These are phyloP conservation scores for Drosophila melanosoma DNA, from an alignment of 2,888 invertebrate genomes.

Conservation along the genomic window DNA sequence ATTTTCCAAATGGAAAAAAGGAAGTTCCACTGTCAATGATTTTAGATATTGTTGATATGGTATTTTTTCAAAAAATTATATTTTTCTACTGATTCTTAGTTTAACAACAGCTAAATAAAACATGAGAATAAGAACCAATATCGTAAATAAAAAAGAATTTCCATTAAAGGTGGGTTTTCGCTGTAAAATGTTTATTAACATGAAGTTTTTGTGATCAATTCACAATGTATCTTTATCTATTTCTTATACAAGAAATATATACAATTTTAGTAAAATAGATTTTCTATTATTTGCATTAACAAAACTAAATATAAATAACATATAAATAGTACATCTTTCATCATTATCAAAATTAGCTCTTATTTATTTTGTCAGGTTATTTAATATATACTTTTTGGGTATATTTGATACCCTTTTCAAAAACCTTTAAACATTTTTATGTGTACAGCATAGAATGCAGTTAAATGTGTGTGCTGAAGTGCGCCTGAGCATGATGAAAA, in stretches of 20 bases:
- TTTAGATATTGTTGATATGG: no score
- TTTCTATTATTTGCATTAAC: not conserved
- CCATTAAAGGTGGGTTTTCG: no score
- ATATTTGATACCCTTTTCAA: conserved; percentile 7
- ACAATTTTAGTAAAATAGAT: not conserved
- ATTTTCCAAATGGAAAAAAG: no score
- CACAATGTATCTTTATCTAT: not conserved
- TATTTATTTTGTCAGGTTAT: not conserved
- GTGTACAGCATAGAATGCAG: conserved; percentile 26
- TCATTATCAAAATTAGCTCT: not conserved
- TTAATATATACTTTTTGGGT: not conserved
- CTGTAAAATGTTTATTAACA: not conserved
- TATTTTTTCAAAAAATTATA: no score
- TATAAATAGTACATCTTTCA: not conserved
- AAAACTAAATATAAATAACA: not conserved
- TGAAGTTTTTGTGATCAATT: no score
- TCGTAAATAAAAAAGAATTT: no score
- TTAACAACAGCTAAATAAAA: no score
- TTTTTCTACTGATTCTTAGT: no score
- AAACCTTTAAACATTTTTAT: conserved; percentile 18
- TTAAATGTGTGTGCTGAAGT: conserved; percentile 1
- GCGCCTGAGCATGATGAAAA: conserved; percentile 21
- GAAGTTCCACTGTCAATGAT: no score
- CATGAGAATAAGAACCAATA: no score
- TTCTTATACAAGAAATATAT: not conserved